A percentile compares a stretch with the other conserved stretches of the same genome.
Conservation (phyloP, 2,113 vertebrate species). For the Saguinus imperator region DNA sequence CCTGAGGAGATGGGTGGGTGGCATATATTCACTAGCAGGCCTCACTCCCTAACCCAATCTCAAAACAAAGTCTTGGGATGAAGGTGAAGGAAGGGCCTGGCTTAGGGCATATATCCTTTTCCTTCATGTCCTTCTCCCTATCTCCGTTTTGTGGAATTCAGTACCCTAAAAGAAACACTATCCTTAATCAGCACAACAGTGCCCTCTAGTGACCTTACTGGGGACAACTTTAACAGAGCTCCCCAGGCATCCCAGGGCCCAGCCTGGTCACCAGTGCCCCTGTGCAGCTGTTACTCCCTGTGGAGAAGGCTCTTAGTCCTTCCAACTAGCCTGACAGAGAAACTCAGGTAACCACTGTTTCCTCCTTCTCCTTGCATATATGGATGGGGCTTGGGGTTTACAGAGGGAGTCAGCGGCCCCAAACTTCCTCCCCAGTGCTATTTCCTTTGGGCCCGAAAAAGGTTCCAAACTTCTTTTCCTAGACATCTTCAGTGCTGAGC, state of each 20-base stretch:
- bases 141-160: neutral
- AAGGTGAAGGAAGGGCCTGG: neutral
- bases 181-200: neutral
- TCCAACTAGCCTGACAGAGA: neutral
- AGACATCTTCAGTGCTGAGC: neutral
- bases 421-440: too few relatives aligned
- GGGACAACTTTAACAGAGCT: neutral
- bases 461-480: neutral
- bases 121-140: neutral
- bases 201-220: slow-evolving; percentile 48
- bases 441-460: slow-evolving; percentile 37
- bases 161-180: neutral
- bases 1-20: too few relatives aligned
- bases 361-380: neutral
- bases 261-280: neutral
- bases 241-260: neutral
- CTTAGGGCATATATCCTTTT: neutral
- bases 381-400: neutral
- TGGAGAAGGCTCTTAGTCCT: neutral
- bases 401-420: neutral
- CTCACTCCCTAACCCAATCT: neutral
- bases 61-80: neutral
- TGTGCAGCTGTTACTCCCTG: neutral
- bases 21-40: neutral
- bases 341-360: neutral